Evolutionary conservation across 2,113 vertebrate genomes (phyloP).

Genomic region (Corvus hawaiiensis): DNA sequence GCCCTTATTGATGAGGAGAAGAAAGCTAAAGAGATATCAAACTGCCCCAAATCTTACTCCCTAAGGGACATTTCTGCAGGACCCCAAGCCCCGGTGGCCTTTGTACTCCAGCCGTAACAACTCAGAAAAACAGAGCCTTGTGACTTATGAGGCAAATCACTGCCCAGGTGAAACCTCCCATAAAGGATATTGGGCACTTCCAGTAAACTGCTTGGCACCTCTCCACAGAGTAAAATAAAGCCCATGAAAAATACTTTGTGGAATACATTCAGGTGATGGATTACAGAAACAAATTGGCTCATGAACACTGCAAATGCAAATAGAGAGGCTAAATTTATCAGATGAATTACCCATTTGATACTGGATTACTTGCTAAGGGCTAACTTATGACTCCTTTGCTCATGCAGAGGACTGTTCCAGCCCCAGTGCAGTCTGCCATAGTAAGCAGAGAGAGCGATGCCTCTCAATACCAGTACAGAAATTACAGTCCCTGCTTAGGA

Average conservation of each 20-base stretch:
- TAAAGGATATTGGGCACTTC: neutral
- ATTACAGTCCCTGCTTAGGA: constrained; percentile 27
- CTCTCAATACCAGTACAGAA: neutral
- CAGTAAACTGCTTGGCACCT: constrained; percentile 33
- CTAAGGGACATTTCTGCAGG: rapidly evolving
- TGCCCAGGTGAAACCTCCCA: neutral
- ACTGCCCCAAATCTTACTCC: neutral
- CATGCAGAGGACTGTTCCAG: neutral
- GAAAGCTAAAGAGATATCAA: neutral
- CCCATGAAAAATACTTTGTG: constrained; percentile 47
- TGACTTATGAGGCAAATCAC: neutral
- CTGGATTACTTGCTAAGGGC: constrained; percentile 9
- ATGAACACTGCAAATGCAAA: constrained; percentile 38
- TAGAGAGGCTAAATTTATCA: constrained; percentile 35
- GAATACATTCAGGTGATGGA: constrained; percentile 37
- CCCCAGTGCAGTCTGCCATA: neutral
- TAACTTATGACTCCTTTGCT: constrained; percentile 4
- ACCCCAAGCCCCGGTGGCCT: rapidly evolving
- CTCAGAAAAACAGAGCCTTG: neutral
- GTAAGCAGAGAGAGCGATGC: neutral
- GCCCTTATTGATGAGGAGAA: neutral
- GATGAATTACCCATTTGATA: constrained; percentile 19
- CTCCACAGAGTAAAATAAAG: constrained; percentile 3
- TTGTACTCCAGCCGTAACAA: neutral
- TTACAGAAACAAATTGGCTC: constrained; percentile 9